These are phyloP conservation scores for Perca fluviatilis DNA, from an alignment of 2,113 vertebrate genomes.

Conservation along the genomic window DNA sequence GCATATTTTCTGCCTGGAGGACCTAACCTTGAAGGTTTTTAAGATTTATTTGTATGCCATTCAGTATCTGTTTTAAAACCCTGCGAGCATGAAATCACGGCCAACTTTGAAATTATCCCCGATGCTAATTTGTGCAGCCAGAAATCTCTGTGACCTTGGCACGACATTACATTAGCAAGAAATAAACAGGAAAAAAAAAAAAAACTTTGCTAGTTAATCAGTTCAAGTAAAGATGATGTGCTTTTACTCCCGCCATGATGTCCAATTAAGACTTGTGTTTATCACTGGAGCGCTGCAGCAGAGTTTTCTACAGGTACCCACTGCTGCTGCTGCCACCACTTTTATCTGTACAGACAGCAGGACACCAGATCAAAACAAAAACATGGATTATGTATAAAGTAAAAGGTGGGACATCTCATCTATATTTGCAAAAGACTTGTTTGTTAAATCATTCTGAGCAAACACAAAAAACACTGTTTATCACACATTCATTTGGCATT, in stretches of 20 bases:
- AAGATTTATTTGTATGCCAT: conserved; percentile 38
- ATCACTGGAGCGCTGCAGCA: conserved; percentile 59
- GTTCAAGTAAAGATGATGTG: conserved; percentile 68
- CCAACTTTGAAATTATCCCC: conserved; percentile 50
- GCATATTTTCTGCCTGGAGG: conserved; percentile 57
- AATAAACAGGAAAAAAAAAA: conserved; percentile 55
- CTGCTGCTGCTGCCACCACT: conserved; percentile 64
- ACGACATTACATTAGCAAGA: conserved; percentile 52
- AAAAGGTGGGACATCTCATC: conserved; percentile 9
- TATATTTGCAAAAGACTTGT: conserved; percentile 71
- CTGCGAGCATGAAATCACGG: conserved; percentile 43
- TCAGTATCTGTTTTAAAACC: conserved; percentile 44
- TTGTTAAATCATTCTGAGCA: conserved; percentile 70
- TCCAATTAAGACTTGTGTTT: conserved; percentile 80
- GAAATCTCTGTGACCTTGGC: conserved; percentile 65
- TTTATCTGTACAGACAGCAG: conserved; percentile 76
- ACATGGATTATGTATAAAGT: conserved; percentile 69
- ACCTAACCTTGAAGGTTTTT: conserved; percentile 69
- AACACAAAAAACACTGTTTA: conserved; percentile 78
- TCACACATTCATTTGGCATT: conserved; percentile 80
- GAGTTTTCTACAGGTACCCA: conserved; percentile 72
- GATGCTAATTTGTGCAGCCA: conserved; percentile 63
- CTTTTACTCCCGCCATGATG: conserved; percentile 71
- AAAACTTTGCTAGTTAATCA: conserved; percentile 77
- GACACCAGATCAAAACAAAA: conserved; percentile 78